Percentiles rank a stretch among this genome's conserved stretches.
These are phyloP conservation scores for Lates japonicus DNA, from an alignment of 2,797 vertebrate genomes.

Conservation along the genomic window DNA sequence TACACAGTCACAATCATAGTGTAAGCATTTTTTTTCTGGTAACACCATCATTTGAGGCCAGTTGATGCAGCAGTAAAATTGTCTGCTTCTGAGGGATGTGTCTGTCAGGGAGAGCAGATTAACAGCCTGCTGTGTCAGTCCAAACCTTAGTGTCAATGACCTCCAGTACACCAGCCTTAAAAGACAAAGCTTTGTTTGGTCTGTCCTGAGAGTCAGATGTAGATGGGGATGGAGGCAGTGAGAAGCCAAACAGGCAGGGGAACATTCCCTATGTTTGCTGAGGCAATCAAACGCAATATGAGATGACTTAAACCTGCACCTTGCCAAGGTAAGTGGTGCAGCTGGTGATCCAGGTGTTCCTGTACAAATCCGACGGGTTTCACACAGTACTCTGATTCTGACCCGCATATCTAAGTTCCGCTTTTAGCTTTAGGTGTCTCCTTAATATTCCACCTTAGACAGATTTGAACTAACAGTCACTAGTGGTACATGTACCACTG, in stretches of 20 bases:
- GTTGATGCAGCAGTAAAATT: slow-evolving; percentile 27
- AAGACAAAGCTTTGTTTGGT: slow-evolving; percentile 43
- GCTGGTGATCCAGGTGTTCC: not conserved
- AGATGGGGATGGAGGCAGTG: slow-evolving; percentile 26
- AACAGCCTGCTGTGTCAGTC: slow-evolving; percentile 34
- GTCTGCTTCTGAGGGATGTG: slow-evolving; percentile 18
- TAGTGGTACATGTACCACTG: too few species aligned
- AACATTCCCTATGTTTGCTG: slow-evolving; percentile 56
- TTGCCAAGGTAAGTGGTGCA: slow-evolving; percentile 9
- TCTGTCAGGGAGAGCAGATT: slow-evolving; percentile 20
- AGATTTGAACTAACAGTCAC: not conserved
- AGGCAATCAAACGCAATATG: slow-evolving; percentile 16
- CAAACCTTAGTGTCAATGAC: slow-evolving; percentile 54
- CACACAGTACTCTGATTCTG: not conserved
- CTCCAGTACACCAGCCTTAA: slow-evolving; percentile 24
- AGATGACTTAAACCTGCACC: not conserved
- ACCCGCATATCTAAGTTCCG: not conserved
- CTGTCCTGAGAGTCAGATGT: slow-evolving; percentile 37
- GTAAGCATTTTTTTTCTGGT: not conserved
- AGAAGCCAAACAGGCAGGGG: slow-evolving; percentile 56
- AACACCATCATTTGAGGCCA: not conserved
- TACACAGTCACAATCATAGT: not conserved
- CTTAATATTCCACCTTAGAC: not conserved
- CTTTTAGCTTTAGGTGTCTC: not conserved
- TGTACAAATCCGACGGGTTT: not conserved